Percentiles rank a stretch among this genome's conserved stretches.
phyloP scores from a whole-genome alignment of 1,140 invertebrate genomes.

The Arion vulgaris region DNA sequence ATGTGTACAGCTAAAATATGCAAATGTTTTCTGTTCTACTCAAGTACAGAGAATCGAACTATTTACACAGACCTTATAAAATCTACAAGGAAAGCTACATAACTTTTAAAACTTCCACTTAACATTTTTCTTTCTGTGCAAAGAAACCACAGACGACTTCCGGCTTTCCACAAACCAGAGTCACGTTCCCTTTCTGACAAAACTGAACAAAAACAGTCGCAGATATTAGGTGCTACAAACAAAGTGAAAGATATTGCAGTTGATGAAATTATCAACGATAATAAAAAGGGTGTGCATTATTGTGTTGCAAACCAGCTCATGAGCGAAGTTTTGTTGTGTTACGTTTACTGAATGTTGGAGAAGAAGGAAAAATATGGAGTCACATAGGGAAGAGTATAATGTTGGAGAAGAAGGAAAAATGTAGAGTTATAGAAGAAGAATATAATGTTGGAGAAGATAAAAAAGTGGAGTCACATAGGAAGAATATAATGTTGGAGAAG shows the following conservation, averaged over 20 bases:
- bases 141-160: background rate
- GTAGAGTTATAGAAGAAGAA: too few relatives aligned
- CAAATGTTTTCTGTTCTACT: too few relatives aligned
- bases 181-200: background rate
- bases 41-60: background rate
- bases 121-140: background rate
- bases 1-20: too few relatives aligned
- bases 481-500: too few relatives aligned
- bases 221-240: background rate
- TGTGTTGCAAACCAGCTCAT: background rate
- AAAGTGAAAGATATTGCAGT: background rate
- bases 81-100: background rate
- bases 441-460: too few relatives aligned
- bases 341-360: too few relatives aligned
- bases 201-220: too few relatives aligned
- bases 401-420: too few relatives aligned
- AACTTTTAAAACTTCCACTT: background rate
- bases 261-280: background rate
- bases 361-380: too few relatives aligned
- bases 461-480: too few relatives aligned
- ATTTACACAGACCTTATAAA: background rate
- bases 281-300: background rate
- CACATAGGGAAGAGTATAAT: too few relatives aligned
- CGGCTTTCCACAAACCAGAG: background rate
- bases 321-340: too few relatives aligned